Base-by-base conservation (phyloP, 2,113 vertebrate genomes). In the Fulmarus glacialis region DNA sequence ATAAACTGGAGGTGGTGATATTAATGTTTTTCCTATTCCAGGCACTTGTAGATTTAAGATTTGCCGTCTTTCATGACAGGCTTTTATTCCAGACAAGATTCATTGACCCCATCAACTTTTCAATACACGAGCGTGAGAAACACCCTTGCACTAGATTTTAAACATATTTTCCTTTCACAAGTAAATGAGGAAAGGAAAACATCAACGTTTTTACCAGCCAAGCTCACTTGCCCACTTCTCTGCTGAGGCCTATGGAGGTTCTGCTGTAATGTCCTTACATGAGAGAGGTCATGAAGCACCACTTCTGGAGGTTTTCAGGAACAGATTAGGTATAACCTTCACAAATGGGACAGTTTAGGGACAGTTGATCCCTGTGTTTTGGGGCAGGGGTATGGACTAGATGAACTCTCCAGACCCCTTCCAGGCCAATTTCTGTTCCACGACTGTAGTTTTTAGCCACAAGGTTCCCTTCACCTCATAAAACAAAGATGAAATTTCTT, bases 61-160 rank as follows among this genome's bases (percentile, higher is more conserved):
- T 53, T 56, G 15, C 11, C 1, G 1, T 68, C 23, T 83, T 92
- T 83, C 59, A 70, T 0, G 0, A 71, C 5, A 2, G 11, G 19
- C 22, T 93, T 82, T 89, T 70, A 71, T 47, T 63, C 43, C 12
- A 93, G 52, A 52, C 11, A 92, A 78, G 66, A 56, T 43, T 64
- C 32, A 58, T 7, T 22, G 55, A 79, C 22, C 8, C 8, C 1
- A 0, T n/a, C 36, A 72, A 32, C 59, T 79, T 71, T 79, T 75
- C 59, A 87, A 15, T 48, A 59, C 9, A 52, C 24, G 3, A 87
- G 6, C 64, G 15, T 21, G 34, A 82, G 60, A 74, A 95, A 40
- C 19, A 56, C 19, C 11, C 15, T 64, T 70, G 26, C 47, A 63
- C 5, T 26, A 15, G 47, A 71, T 82, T 88, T 89, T 79, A 53